Evolutionary conservation across 2,113 vertebrate species (phyloP), one percentile per base, ranked within the genome.

Genomic region (Hippolais icterina): DNA sequence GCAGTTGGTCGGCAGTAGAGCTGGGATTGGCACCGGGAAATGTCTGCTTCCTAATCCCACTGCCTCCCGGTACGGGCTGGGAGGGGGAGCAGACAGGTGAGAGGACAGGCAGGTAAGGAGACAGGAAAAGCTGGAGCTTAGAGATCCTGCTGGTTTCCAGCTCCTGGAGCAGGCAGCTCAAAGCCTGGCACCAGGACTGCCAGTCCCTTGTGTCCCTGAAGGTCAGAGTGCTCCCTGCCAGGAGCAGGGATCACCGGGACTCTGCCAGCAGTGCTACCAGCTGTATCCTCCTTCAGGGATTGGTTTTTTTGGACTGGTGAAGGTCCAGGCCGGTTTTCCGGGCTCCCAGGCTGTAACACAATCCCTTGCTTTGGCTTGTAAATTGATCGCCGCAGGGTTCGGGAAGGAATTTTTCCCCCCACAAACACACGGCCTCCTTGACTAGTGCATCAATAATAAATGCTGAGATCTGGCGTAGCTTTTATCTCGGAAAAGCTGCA

Each of bases 361-460:
- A 95, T 91, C 88, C 86, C 44, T 24, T 35, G 81, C 70, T 94
- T 95, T 77, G 56, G 42, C 87, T 80, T 82, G 96, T 95, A 96
- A 97, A 95, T 86, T 22, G 90, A 97, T 96, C 95, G 44, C 94
- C 19, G 20, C 89, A 83, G 86, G 94, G 82, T 91, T 81, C 61
- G 13, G 93, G 81, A 76, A 93, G 95, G 95, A 95, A 96, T 94
- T 68, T 46, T 20, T 4, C 41, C 35, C 53, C 50, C 78, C 54
- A 9, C 31, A 10, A 70, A 37, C 50, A 19, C 39, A 11, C 13
- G 22, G 71, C 82, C 76, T 95, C 44, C 11, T 76, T 84, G 94
- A 57, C 82, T 86, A 25, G 80, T 50, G 85, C 94, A 94, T 96
- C 85, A 94, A 87, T 93, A 95, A 97, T 94, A 91, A 94, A 96